Conservation (phyloP, 1,140 invertebrate genomes). For the Trichogramma pretiosum region DNA sequence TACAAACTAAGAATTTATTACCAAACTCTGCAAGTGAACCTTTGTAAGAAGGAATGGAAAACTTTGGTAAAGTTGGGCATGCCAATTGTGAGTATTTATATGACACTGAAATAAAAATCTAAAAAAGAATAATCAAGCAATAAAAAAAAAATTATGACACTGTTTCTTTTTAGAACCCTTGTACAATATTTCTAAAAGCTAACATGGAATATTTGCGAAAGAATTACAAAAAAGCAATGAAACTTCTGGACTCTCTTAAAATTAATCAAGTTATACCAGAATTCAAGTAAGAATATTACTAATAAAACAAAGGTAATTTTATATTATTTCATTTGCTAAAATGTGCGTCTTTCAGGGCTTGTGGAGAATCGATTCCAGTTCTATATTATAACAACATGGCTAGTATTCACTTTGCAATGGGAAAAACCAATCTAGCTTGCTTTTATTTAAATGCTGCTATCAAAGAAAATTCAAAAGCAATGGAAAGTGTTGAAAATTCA, state of each 20-base stretch:
- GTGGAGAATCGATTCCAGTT: conserved; percentile 57
- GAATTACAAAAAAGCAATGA: conserved; percentile 59
- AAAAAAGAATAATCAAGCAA: conserved; percentile 4
- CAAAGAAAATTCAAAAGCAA: conserved; percentile 63
- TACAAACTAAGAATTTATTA: conserved; percentile 52
- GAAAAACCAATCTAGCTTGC: conserved; percentile 76
- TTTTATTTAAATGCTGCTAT: conserved; percentile 80
- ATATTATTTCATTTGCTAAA: conserved; percentile 1
- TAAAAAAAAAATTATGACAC: no score
- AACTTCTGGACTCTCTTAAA: conserved; percentile 54
- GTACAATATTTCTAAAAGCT: conserved; percentile 58
- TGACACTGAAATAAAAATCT: background rate
- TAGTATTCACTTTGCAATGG: conserved; percentile 76
- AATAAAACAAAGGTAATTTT: conserved; percentile 1
- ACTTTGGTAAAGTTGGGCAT: conserved; percentile 34
- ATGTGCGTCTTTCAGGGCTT: conserved; percentile 43
- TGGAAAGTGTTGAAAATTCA: conserved; percentile 42
- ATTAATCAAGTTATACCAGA: conserved; percentile 41
- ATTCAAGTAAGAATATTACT: conserved; percentile 39
- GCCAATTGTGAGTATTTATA: conserved; percentile 27
- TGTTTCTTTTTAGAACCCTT: conserved; percentile 46
- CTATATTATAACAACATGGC: conserved; percentile 86
- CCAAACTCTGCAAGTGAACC: conserved; percentile 46
- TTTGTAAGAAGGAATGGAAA: conserved; percentile 45
- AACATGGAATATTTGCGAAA: conserved; percentile 63